Evolutionary conservation across 2,113 vertebrate genomes (phyloP), one percentile per base, ranked within the genome.

Genomic region (Lampris megalopsis): DNA sequence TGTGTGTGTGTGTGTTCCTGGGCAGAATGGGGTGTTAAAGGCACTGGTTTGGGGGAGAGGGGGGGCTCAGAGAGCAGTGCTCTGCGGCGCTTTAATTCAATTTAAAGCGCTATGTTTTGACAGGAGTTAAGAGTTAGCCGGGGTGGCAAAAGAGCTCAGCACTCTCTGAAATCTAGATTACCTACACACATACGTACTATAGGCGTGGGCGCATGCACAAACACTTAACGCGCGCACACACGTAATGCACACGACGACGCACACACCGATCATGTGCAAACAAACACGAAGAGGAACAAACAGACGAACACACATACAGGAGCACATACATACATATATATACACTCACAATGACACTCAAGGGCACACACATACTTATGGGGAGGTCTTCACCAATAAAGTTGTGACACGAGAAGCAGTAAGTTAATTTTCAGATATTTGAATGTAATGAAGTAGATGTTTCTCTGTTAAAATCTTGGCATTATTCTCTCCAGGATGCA

Each of bases 11-110:
- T 86, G 84, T 71, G 75, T 82, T 70, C 5, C 36, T 37, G 66
- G 70, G 68, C 68, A 57, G 71, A 71, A 81, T 64, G 59, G 92
- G 91, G 95, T 95, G 95, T 94, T 76, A 75, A 94, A 96, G 95
- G 94, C 94, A 90, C 74, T 94, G 91, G 95, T 82, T 88, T 94
- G 95, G 95, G 95, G 75, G 87, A 95, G 94, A 88, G 76, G 88
- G 88, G 95, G 95, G 95, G 75, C 89, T 95, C 94, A 88, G 76
- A 89, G 88, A 92, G 93, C 88, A 91, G 91, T 92, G 80, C 92
- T 93, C 93, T 92, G 93, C 94, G 92, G 92, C 90, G 94, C 94
- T 96, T 93, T 97, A 96, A 98, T 97, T 97, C 91, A 96, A 96
- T 97, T 96, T 95, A 92, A 93, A 83, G 81, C 75, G 76, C 85